A percentile compares a stretch with the other conserved stretches of the same genome.
Evolutionary conservation across 2,113 vertebrate species (phyloP).

Genomic region (Tretioscincus oriximinensis): DNA sequence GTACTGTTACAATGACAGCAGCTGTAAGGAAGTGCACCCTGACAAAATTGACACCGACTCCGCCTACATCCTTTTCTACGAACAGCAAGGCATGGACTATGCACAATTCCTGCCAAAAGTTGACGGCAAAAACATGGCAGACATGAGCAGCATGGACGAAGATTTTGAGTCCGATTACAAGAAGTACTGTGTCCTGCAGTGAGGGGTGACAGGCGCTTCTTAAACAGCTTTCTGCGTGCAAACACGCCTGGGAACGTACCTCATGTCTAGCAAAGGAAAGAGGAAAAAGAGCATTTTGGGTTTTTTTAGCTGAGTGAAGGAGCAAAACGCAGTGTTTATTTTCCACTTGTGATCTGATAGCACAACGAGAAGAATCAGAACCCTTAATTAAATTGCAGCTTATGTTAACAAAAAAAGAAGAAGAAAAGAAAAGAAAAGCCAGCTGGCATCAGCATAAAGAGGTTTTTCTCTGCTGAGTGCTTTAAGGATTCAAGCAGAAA

Average conservation of each 20-base stretch:
- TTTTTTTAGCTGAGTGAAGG: constrained; percentile 29
- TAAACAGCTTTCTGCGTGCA: not conserved
- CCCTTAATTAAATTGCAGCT: constrained; percentile 66
- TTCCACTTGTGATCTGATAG: constrained; percentile 68
- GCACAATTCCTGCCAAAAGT: constrained; percentile 96
- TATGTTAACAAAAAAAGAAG: too few species aligned
- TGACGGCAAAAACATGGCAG: constrained; percentile 97
- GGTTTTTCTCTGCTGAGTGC: not conserved
- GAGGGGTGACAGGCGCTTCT: constrained; percentile 62
- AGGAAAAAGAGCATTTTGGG: not conserved
- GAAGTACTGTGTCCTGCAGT: constrained; percentile 98
- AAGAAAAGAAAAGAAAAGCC: too few species aligned
- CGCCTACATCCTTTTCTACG: constrained; percentile 98
- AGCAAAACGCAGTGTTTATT: constrained; percentile 56
- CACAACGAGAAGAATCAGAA: constrained; percentile 60
- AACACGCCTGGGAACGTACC: not conserved
- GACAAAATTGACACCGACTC: constrained; percentile 97
- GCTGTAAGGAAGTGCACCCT: constrained; percentile 96
- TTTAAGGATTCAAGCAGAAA: not conserved
- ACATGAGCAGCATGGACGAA: constrained; percentile 99
- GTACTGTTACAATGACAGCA: constrained; percentile 99
- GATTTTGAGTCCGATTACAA: constrained; percentile 98
- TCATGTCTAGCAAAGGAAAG: constrained; percentile 25
- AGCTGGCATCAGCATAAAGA: not conserved
- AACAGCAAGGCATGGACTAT: constrained; percentile 95